Evolutionary conservation across 2,113 vertebrate species (phyloP), one percentile per base, ranked within the genome.

Genomic region (Pogona vitticeps): DNA sequence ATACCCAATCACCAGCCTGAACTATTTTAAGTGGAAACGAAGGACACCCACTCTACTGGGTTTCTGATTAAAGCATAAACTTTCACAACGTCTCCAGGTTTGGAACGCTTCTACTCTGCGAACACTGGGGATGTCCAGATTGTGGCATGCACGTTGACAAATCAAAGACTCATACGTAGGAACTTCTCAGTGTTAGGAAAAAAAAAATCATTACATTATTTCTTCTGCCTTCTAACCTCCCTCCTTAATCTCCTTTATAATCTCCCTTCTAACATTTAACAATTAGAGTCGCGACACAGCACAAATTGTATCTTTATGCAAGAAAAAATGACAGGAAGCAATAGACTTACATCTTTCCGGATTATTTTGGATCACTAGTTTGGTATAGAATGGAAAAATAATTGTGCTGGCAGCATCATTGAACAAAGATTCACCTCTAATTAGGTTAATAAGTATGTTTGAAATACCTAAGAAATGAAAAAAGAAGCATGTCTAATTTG

Each of bases 341-440:
- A 73, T 36, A 28, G 18, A 40, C 87, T 81, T 85, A 88, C 87
- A 33, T 14, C 83, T 20, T 65, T 86, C n/a, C 8, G 26, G 5
- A 61, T 88, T 84, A 8, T 33, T 14, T 0, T 28, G 33, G 14
- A 36, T 13, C 33, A 61, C 2, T 67, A 91, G 71, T 15, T 91
- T 87, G 6, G 46, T 79, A 80, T 88, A 89, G 31, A 91, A 28
- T 17, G 86, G 87, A 91, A 91, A 91, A 63, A 86, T n/a, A 71
- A 91, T 86, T 76, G 84, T 15, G 18, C 87, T 77, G 38, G 84
- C 86, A 21, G 84, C 90, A 91, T 89, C 90, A 63, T 87, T 91
- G 68, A 88, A 86, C 42, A 91, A 86, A 58, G 87, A 89, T 42
- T 91, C 90, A 52, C 87, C 87, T 89, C 86, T 86, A 70, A 91